These are phyloP conservation scores for Hyppa rectilinea DNA, from an alignment of 2,888 invertebrate species.

Conservation along the genomic window DNA sequence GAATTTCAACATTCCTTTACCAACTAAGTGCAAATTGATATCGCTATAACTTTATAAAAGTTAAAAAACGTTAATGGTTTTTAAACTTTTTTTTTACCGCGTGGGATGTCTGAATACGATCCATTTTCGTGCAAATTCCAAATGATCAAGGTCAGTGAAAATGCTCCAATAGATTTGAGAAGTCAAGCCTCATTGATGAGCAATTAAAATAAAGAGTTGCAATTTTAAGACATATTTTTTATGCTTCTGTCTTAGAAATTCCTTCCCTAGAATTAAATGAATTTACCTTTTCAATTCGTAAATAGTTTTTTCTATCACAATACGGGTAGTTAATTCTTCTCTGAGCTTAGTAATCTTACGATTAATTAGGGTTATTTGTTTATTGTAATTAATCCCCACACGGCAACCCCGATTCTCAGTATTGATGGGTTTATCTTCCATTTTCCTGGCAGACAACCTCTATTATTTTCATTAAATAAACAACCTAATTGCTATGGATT, in stretches of 20 bases:
- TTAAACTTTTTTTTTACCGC: background rate
- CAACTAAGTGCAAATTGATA: background rate
- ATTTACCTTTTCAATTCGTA: background rate
- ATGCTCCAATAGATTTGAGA: background rate
- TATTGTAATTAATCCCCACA: slow-evolving; percentile 29
- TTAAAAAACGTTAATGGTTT: background rate
- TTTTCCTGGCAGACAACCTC: background rate
- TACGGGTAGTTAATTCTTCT: background rate
- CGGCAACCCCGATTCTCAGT: background rate
- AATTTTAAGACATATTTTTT: background rate
- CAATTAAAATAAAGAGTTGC: background rate
- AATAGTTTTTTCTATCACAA: background rate
- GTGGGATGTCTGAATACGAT: background rate
- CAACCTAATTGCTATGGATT: background rate
- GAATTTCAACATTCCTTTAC: background rate
- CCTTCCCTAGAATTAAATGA: no score
- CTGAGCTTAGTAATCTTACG: background rate
- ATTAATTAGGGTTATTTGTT: background rate
- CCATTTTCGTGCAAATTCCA: no score
- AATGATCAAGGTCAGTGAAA: background rate
- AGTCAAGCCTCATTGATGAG: background rate
- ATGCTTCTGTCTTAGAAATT: background rate
- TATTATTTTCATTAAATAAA: slow-evolving; percentile 12
- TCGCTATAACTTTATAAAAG: background rate
- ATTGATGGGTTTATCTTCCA: slow-evolving; percentile 6